A percentile compares a stretch with the other conserved stretches of the same genome.
These are phyloP conservation scores for Trematomus loennbergii DNA, from an alignment of 2,113 vertebrate species.

Conservation along the genomic window DNA sequence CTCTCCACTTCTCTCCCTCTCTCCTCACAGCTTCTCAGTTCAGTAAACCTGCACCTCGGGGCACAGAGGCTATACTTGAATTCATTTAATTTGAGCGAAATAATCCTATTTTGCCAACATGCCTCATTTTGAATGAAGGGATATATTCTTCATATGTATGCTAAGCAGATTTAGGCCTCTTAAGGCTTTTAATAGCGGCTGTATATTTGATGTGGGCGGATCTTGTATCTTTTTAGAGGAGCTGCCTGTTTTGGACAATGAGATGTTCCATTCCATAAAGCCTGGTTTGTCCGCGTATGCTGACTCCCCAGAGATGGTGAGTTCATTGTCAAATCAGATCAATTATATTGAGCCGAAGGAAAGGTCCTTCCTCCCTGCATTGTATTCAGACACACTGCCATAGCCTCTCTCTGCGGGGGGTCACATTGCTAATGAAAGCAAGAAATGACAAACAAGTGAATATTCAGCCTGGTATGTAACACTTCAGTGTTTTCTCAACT, in stretches of 20 bases:
- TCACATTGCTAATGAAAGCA: conserved; percentile 27
- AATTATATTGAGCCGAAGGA: conserved; percentile 29
- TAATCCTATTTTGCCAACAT: conserved; percentile 38
- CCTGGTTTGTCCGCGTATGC: conserved; percentile 95
- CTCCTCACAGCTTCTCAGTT: not conserved
- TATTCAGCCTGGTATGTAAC: not conserved
- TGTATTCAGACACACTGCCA: conserved; percentile 21
- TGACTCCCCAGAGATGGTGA: conserved; percentile 91
- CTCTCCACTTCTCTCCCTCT: not conserved
- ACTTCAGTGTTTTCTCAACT: conserved; percentile 25
- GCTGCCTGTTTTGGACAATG: conserved; percentile 90
- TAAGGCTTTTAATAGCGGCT: conserved; percentile 47
- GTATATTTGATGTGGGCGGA: conserved; percentile 46
- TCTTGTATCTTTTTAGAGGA: conserved; percentile 72
- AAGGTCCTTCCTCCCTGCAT: conserved; percentile 13
- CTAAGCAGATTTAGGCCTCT: conserved; percentile 41
- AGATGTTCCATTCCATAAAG: conserved; percentile 94
- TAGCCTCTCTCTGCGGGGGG: not conserved
- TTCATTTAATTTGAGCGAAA: conserved; percentile 26
- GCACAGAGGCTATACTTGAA: not conserved
- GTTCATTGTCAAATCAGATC: conserved; percentile 58
- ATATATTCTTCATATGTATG: conserved; percentile 30
- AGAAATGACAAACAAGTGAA: conserved; percentile 33
- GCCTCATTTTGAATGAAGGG: conserved; percentile 19
- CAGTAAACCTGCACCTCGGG: conserved; percentile 8